Conservation (phyloP, 2,113 vertebrate genomes). For the Eudyptes chrysolophus region DNA sequence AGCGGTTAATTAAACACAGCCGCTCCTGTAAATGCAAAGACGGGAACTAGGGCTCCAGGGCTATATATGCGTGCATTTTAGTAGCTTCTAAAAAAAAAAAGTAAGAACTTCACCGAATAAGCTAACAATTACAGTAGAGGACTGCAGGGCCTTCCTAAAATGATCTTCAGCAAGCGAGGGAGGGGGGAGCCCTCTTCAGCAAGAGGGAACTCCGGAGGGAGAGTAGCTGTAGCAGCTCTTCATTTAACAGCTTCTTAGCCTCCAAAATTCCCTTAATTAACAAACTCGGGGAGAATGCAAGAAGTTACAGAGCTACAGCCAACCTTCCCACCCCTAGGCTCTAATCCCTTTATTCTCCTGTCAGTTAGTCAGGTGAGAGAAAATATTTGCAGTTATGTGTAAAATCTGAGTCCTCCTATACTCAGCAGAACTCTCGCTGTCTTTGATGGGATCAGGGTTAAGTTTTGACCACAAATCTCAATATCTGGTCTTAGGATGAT, state of each 20-base stretch:
- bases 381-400: neutral
- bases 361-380: neutral
- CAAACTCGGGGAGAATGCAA: neutral
- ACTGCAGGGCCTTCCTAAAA: neutral
- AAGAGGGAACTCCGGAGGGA: neutral
- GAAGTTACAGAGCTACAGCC: neutral
- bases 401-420: neutral
- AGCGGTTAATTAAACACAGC: constrained; percentile 17
- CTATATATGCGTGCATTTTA: neutral
- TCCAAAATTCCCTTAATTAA: neutral
- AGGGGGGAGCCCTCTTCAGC: neutral
- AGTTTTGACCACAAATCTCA: neutral
- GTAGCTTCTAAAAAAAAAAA: neutral
- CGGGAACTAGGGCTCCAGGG: neutral
- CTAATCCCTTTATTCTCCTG: neutral
- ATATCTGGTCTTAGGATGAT: neutral
- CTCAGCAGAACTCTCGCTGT: neutral
- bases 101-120: neutral
- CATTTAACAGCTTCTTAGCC: neutral
- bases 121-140: neutral
- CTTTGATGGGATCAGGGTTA: neutral
- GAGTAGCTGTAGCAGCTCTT: neutral
- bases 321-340: neutral
- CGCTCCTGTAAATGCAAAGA: neutral
- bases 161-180: neutral